Evolutionary conservation across 2,113 vertebrate species (phyloP).

Genomic region (Poeciliopsis retropinna): DNA sequence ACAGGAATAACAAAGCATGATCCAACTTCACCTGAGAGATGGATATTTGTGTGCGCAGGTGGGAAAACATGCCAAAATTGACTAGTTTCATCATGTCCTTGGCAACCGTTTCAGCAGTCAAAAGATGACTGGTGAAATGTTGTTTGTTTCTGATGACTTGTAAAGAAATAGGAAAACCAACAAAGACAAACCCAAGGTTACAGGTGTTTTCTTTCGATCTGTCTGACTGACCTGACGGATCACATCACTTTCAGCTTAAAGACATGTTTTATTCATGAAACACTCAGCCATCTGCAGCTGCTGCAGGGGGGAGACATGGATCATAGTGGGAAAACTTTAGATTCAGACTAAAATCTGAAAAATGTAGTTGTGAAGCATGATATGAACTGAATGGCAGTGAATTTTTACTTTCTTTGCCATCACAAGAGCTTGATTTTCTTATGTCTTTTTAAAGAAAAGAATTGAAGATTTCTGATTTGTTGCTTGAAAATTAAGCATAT

Average conservation of each 20-base stretch:
- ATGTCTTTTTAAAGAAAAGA: neutral
- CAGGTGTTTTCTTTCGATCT: conserved; percentile 5
- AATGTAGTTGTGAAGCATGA: neutral
- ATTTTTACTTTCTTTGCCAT: neutral
- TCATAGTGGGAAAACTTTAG: neutral
- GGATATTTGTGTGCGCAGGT: neutral
- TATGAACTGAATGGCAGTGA: neutral
- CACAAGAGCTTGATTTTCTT: too few relatives aligned
- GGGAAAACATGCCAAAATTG: neutral
- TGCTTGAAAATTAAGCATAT: neutral
- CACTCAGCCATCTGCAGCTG: conserved; percentile 1
- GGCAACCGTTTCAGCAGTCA: neutral
- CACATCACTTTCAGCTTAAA: conserved; percentile 9
- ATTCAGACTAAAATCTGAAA: neutral
- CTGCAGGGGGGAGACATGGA: neutral
- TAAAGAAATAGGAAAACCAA: neutral
- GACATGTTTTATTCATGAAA: conserved; percentile 23
- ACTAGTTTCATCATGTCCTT: neutral
- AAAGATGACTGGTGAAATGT: conserved; percentile 6
- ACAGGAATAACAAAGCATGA: neutral
- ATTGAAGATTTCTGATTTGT: neutral
- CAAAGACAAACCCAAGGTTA: conserved; percentile 13
- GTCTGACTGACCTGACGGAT: conserved; percentile 7
- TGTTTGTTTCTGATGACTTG: conserved; percentile 4
- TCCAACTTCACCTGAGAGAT: neutral